Conservation (phyloP, 2,888 invertebrate genomes). For the Drosophila subsilvestris region DNA sequence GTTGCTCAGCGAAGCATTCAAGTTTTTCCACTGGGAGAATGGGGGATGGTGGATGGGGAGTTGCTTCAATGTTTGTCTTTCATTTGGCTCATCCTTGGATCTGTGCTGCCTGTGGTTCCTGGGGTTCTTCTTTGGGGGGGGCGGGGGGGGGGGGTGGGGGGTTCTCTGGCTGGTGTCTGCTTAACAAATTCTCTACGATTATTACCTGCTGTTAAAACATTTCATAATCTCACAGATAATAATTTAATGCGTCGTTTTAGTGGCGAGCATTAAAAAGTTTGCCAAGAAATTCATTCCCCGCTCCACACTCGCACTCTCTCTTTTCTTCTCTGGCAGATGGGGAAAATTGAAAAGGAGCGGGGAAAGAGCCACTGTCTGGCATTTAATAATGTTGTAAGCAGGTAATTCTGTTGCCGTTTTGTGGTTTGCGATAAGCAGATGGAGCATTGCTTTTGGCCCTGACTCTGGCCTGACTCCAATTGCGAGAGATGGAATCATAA, state of each 20-base stretch:
- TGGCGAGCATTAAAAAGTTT: conserved; percentile 74
- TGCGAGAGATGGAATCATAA: conserved; percentile 23
- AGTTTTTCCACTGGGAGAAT: conserved; percentile 11
- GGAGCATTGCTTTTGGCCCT: conserved; percentile 6
- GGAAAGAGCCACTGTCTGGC: conserved; percentile 37
- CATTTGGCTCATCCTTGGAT: conserved; percentile 51
- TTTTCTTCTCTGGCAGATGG: conserved; percentile 11
- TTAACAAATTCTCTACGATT: conserved; percentile 71
- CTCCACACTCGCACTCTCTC: background rate
- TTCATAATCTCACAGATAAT: conserved; percentile 78
- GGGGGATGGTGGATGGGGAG: background rate
- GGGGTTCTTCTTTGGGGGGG: background rate
- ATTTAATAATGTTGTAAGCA: conserved; percentile 71
- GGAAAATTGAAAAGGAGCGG: conserved; percentile 30
- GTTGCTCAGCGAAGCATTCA: conserved; percentile 72
- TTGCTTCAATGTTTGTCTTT: conserved; percentile 69
- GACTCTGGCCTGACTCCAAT: conserved; percentile 24
- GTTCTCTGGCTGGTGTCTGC: conserved; percentile 20
- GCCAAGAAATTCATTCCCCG: conserved; percentile 52
- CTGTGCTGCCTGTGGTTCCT: background rate
- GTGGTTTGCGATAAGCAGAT: conserved; percentile 53
- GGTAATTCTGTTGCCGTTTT: conserved; percentile 66
- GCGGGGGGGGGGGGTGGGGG: too few species aligned
- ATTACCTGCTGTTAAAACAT: conserved; percentile 80
- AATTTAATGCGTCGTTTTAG: conserved; percentile 79